Base-by-base conservation (phyloP, 1,140 invertebrate genomes). In the Leptinotarsa texana region DNA sequence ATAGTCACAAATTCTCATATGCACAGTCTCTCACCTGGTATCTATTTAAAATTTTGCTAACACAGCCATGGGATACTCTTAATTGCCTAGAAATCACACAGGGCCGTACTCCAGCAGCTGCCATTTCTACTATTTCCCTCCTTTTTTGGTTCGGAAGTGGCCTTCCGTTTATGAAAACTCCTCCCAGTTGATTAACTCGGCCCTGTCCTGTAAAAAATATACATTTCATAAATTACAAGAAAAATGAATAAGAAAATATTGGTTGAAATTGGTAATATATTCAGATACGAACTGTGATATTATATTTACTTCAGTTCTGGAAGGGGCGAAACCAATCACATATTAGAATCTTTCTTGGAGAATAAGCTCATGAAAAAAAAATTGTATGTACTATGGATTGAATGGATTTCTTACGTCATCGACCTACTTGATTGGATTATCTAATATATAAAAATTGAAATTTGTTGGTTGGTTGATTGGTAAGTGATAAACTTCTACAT, bases 131-230 rank as follows among this genome's bases (percentile, higher is more conserved):
- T 70, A 95, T 95, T 85, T 93, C 93, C 24, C 93, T 80, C 21
- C 93, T 89, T 72, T 94, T 92, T 79, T 92, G 91, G 82, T 94
- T 93, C 4, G 93, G 93, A 63, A 95, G 84, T 0, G 93, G 93
- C 17, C 94, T 88, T 1, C 93, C 93, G 84, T 95, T 95, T 78
- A 95, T 95, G 83, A 95, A 94, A 33, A 95, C 90, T 21, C 94
- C 94, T n/a, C 94, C 94, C 13, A 95, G 87, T 85, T 95, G 94
- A 87, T 95, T 95, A 18, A 94, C 91, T 51, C 94, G 89, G 68
- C 93, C 93, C 87, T 95, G 93, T 73, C 93, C 93, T 87, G 88
- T 84, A 69, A 73, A 67, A 73, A 72, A 51, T 17, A 47, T 65
- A 67, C 2, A 68, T 15, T 71, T 22, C 8, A 11, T 42, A 0